Evolutionary conservation across 2,113 vertebrate genomes (phyloP).

Genomic region (Chunga burmeisteri): DNA sequence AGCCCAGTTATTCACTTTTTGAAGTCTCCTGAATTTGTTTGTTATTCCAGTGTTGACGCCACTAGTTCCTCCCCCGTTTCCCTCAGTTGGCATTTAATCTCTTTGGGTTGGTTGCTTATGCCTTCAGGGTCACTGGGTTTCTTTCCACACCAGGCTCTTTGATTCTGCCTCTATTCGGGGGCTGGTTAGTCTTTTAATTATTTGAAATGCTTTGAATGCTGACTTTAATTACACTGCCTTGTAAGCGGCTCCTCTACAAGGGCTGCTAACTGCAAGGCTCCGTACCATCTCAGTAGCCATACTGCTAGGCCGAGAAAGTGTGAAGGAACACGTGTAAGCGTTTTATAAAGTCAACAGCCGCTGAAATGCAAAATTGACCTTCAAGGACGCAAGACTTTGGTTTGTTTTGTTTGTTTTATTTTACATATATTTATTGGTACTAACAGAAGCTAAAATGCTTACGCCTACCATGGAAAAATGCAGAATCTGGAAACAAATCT

Average conservation of each 20-base stretch:
- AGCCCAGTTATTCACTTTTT: background rate
- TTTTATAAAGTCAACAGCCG: background rate
- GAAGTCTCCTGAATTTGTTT: background rate
- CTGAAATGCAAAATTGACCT: background rate
- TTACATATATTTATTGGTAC: background rate
- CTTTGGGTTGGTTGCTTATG: conserved; percentile 1
- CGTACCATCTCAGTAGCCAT: background rate
- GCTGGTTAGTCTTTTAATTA: background rate
- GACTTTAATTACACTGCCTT: background rate
- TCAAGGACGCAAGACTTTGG: background rate
- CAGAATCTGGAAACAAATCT: background rate
- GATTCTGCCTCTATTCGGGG: background rate
- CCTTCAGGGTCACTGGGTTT: conserved; percentile 17
- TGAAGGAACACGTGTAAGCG: background rate
- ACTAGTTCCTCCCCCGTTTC: background rate
- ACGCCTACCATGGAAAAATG: background rate
- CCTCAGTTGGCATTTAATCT: background rate
- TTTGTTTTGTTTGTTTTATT: background rate
- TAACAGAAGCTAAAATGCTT: background rate
- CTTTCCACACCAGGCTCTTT: conserved; percentile 12
- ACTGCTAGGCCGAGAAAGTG: background rate
- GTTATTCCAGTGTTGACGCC: background rate
- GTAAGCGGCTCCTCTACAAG: background rate
- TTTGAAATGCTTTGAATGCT: conserved; percentile 19
- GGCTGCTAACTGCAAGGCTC: background rate